Conservation (phyloP, 2,888 invertebrate genomes). For the Pherbina coryleti region DNA sequence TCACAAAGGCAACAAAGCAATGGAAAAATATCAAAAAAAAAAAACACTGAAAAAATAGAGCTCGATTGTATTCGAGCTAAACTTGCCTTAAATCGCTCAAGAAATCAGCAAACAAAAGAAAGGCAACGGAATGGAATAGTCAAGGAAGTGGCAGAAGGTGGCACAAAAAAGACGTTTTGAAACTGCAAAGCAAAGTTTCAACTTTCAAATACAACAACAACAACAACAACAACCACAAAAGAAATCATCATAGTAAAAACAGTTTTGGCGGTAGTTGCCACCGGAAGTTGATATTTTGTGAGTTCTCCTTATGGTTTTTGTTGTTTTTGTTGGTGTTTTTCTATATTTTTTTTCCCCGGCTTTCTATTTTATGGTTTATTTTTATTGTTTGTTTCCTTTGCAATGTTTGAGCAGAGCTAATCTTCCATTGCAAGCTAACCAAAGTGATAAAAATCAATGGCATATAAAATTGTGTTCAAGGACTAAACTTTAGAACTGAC, state of each 20-base stretch:
- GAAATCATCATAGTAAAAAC: not conserved
- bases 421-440: slow-evolving; percentile 30
- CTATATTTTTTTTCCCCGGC: not conserved
- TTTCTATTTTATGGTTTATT: not conserved
- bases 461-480: slow-evolving; percentile 30
- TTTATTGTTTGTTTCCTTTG: not conserved
- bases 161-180: not conserved
- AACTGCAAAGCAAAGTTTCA: not conserved
- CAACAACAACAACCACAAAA: not conserved
- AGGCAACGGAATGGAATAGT: slow-evolving; percentile 1
- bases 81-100: not conserved
- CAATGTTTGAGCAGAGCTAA: slow-evolving; percentile 6
- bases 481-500: not conserved
- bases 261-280: not conserved
- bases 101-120: slow-evolving; percentile 1
- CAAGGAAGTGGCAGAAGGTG: not conserved
- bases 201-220: slow-evolving; percentile 11
- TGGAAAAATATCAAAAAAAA: not conserved
- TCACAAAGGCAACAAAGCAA: not conserved
- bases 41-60: not conserved
- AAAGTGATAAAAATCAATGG: slow-evolving; percentile 39
- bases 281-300: not conserved
- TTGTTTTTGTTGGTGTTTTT: not conserved
- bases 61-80: not conserved
- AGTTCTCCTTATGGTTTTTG: not conserved